Conservation (phyloP, 2,797 vertebrate species). For the Spheniscus humboldti region DNA sequence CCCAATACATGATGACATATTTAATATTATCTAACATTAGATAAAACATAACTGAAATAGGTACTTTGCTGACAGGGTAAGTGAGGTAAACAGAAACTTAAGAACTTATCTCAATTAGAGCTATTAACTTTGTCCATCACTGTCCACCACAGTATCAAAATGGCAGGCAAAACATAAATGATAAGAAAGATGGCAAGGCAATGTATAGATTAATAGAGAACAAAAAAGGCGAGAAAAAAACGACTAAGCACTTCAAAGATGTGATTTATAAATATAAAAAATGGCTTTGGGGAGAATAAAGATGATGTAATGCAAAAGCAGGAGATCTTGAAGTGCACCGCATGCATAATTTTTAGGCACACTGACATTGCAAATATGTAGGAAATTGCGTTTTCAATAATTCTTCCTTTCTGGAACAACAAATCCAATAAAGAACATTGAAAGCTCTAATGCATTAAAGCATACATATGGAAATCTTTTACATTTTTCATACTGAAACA, state of each 20-base stretch:
- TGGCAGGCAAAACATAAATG: background rate
- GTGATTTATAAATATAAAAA: background rate
- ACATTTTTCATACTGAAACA: background rate
- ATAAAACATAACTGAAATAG: background rate
- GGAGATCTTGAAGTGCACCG: background rate
- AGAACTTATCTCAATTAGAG: background rate
- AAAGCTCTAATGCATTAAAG: background rate
- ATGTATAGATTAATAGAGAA: background rate
- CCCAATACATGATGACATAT: background rate
- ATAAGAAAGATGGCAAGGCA: background rate
- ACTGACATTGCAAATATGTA: background rate
- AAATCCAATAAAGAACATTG: background rate
- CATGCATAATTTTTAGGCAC: background rate
- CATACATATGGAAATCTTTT: background rate
- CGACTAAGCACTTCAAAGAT: background rate
- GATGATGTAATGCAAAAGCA: background rate
- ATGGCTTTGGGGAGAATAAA: background rate
- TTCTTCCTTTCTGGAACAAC: background rate
- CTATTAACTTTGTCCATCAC: background rate
- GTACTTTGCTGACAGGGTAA: background rate
- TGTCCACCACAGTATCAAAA: background rate
- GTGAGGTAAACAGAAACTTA: background rate
- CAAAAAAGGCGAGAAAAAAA: accelerated
- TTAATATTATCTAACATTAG: background rate
- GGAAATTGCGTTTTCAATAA: background rate